Base-by-base conservation (phyloP, 1,140 invertebrate species). In the Hyposmocoma kahamanoa region DNA sequence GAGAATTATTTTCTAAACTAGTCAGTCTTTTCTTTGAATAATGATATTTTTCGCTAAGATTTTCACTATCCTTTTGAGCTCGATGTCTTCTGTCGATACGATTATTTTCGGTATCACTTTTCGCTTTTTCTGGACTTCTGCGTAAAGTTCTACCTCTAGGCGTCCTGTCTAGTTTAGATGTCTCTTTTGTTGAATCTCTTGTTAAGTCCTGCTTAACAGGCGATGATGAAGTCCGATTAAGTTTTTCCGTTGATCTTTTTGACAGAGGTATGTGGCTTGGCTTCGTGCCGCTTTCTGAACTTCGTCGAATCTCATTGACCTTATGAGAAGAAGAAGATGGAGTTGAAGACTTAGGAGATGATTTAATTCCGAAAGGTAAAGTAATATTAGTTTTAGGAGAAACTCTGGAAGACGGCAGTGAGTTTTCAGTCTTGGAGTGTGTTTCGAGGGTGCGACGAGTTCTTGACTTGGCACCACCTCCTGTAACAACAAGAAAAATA, bases 1-100 rank as follows among this genome's bases (percentile, higher is more conserved):
- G 61, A 73, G 71, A 80, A 77, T 72, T 85, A 78, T 81, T 68
- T 56, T 72, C 78, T 85, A 85, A 81, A 76, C 82, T 85, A 85
- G 75, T 85, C 82, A 85, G 82, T 85, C 82, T 85, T 85, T 85
- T 84, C 71, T 85, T 84, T 70, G 72, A 79, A 85, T 80, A 67
- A 74, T 81, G 75, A 82, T 78, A 79, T 81, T 82, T 85, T 76
- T 82, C 82, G 57, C 70, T 84, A 70, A 66, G 64, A 76, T 66
- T 82, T 71, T 82, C 76, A 72, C 58, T 75, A 73, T 77, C 72
- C 53, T 78, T 85, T 76, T 84, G 82, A 82, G 73, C 76, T 81
- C 75, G 66, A 62, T 72, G 62, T 72, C 59, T 72, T 78, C 60
- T 80, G 61, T 77, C 75, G 54, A 67, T 79, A 60, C 75, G 72